Percentiles rank a stretch among this genome's conserved stretches.
phyloP scores from a whole-genome alignment of 1,140 invertebrate genomes.

The Druon quercuslanigerum region DNA sequence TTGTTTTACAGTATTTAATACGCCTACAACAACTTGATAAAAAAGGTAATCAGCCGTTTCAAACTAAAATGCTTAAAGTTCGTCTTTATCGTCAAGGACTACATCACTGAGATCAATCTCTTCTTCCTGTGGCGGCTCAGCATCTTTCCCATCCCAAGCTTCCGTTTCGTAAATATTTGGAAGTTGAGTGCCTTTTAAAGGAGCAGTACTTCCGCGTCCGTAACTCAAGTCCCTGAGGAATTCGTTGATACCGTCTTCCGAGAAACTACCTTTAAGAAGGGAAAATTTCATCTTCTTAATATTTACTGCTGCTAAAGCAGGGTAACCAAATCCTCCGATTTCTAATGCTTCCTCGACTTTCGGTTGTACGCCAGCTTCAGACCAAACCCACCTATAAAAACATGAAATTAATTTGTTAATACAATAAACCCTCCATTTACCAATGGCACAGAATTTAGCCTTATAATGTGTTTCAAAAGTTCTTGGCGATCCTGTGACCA shows the following conservation, averaged over 20 bases:
- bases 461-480: too few relatives aligned
- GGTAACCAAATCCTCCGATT: constrained; percentile 94
- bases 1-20: too few relatives aligned
- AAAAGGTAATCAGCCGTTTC: background rate
- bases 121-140: constrained; percentile 90
- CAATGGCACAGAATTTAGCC: too few relatives aligned
- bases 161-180: constrained; percentile 85
- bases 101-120: constrained; percentile 96
- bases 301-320: constrained; percentile 97
- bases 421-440: background rate
- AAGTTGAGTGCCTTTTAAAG: constrained; percentile 89
- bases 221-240: constrained; percentile 96
- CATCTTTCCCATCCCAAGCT: constrained; percentile 98
- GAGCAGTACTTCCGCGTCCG: constrained; percentile 93
- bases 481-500: too few relatives aligned
- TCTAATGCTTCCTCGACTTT: constrained; percentile 92
- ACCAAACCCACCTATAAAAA: constrained; percentile 91
- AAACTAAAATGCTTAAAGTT: constrained; percentile 79
- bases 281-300: constrained; percentile 98
- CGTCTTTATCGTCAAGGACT: constrained; percentile 90
- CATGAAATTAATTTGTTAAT: background rate
- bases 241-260: constrained; percentile 94
- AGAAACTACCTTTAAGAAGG: constrained; percentile 94
- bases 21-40: background rate
- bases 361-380: constrained; percentile 90